Evolutionary conservation across 2,888 invertebrate genomes (phyloP).

Genomic region (Phlogophora meticulosa): DNA sequence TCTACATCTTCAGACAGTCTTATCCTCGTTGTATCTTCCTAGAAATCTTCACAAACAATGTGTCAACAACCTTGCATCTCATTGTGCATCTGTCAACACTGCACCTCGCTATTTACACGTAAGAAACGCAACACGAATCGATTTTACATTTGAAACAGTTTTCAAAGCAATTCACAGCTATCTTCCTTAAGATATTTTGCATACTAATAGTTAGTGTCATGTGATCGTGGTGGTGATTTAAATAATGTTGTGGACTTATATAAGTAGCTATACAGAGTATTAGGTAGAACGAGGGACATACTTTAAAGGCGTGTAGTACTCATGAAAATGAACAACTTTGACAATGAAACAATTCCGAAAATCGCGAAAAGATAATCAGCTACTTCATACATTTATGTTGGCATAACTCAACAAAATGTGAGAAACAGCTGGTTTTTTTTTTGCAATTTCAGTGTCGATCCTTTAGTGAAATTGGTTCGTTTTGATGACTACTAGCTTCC

Average conservation of each 20-base stretch:
- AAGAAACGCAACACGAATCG: constrained; percentile 65
- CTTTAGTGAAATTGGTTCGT: too few species aligned
- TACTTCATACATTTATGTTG: too few species aligned
- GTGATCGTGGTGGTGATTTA: constrained; percentile 48
- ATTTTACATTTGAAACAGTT: constrained; percentile 70
- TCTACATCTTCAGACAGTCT: constrained; percentile 2
- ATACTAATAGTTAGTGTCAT: constrained; percentile 61
- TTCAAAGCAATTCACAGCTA: constrained; percentile 47
- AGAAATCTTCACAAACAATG: constrained; percentile 19
- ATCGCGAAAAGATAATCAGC: too few species aligned
- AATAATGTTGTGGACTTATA: constrained; percentile 47
- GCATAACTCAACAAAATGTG: too few species aligned
- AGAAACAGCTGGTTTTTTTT: too few species aligned
- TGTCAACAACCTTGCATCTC: constrained; percentile 47
- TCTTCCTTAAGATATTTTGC: constrained; percentile 63
- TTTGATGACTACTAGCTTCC: too few species aligned
- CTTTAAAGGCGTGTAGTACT: too few species aligned
- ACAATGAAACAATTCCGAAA: too few species aligned
- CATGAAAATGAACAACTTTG: too few species aligned
- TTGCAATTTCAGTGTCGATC: too few species aligned
- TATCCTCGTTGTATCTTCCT: background rate
- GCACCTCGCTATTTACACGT: constrained; percentile 45
- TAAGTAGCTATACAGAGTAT: too few species aligned
- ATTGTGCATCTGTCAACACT: constrained; percentile 34
- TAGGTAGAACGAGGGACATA: too few species aligned